These are phyloP conservation scores for Cheilosia urbana DNA, from an alignment of 2,888 invertebrate genomes.

Conservation along the genomic window DNA sequence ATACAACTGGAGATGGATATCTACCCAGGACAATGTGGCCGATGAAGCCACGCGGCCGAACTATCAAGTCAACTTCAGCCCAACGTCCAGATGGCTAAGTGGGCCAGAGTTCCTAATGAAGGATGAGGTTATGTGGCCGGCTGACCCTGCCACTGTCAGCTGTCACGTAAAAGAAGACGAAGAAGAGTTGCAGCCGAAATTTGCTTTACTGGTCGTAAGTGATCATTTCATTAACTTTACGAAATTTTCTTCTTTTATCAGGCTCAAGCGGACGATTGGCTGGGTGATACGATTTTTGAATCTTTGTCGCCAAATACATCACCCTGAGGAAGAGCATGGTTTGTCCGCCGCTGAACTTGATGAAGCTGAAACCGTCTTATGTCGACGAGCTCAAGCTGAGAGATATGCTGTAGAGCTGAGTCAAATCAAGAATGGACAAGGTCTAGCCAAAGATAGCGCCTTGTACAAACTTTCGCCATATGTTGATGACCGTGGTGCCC, in stretches of 20 bases:
- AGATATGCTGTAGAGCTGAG: conserved; percentile 16
- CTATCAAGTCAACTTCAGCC: conserved; percentile 25
- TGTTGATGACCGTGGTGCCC: conserved; percentile 34
- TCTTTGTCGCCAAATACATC: conserved; percentile 8
- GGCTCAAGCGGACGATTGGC: conserved; percentile 19
- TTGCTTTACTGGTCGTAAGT: conserved; percentile 13
- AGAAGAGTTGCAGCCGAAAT: conserved; percentile 43
- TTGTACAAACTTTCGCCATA: conserved; percentile 36
- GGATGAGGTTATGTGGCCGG: conserved; percentile 40
- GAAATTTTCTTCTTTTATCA: conserved; percentile 18
- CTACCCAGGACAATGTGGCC: conserved; percentile 49
- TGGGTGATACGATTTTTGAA: conserved; percentile 37
- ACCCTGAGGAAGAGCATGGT: neutral
- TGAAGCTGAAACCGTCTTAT: conserved; percentile 31
- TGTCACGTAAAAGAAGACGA: conserved; percentile 7
- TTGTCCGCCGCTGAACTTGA: conserved; percentile 9
- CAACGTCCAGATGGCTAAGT: conserved; percentile 51
- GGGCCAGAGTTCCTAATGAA: conserved; percentile 51
- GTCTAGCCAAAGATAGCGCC: neutral
- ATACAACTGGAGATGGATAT: too few relatives aligned
- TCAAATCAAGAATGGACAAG: neutral
- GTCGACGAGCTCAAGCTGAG: conserved; percentile 32
- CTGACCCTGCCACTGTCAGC: neutral
- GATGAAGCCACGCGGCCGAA: conserved; percentile 75
- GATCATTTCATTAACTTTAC: conserved; percentile 13